phyloP scores from a whole-genome alignment of 2,797 vertebrate species.

The Tauraco hartlaubi region DNA sequence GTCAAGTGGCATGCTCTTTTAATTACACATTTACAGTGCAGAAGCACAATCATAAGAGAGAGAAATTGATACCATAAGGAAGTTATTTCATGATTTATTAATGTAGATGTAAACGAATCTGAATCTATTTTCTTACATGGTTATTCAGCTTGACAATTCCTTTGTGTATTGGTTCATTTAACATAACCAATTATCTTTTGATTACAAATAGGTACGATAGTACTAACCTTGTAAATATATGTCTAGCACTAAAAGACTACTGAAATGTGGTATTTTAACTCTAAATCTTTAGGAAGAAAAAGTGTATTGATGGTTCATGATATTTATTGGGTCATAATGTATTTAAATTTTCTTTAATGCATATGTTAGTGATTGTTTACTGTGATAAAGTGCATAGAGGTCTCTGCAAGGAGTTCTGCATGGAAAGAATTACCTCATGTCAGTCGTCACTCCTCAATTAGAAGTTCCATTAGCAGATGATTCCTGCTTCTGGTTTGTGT shows the following conservation, averaged over 20 bases:
- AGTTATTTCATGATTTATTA: constrained; percentile 7
- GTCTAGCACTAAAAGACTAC: constrained; percentile 61
- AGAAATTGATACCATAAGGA: background rate
- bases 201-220: constrained; percentile 71
- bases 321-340: constrained; percentile 94
- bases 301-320: constrained; percentile 79
- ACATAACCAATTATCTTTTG: constrained; percentile 64
- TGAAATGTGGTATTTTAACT: constrained; percentile 69
- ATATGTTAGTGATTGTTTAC: constrained; percentile 93
- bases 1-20: background rate
- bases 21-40: background rate
- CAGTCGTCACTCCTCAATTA: constrained; percentile 91
- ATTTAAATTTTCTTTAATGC: constrained; percentile 97
- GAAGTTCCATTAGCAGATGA: constrained; percentile 98
- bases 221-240: constrained; percentile 65
- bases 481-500: constrained; percentile 92
- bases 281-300: constrained; percentile 74
- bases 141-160: constrained; percentile 27
- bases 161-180: constrained; percentile 52
- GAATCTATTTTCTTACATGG: background rate
- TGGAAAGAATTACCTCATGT: constrained; percentile 92
- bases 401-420: constrained; percentile 78
- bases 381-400: constrained; percentile 82
- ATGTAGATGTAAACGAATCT: background rate
- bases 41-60: background rate